Evolutionary conservation across 2,797 vertebrate species (phyloP), one percentile per base, ranked within the genome.

Genomic region (Sibirionetta formosa): DNA sequence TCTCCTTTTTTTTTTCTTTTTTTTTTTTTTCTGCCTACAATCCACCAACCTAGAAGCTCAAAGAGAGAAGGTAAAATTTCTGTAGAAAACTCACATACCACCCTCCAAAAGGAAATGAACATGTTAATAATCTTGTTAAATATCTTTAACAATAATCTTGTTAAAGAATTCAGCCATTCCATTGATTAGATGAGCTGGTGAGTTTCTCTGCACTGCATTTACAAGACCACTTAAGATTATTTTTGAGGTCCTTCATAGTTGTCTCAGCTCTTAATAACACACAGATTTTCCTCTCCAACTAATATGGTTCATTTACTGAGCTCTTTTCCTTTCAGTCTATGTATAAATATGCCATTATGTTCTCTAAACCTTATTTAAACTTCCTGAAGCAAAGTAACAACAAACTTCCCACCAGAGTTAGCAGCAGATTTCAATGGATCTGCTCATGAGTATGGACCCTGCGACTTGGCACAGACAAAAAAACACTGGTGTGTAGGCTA

Each of bases 371-470:
- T 82, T 73, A 68, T 90, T 96, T 79, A 90, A 86, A 68, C 64
- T 88, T 93, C 53, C 68, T 78, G 86, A 68, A 64, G 15, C 50
- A 66, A 22, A 86, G 18, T 27, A 69, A 53, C 63, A 86, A 76
- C 65, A 76, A 90, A 92, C 86, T 91, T 88, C 42, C 72, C 81
- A 94, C 71, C 61, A 70, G 3, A 40, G 57, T 76, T 87, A 63
- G 14, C 35, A 72, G 40, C 9, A 56, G 69, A 66, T 94, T 96
- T 94, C 89, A 93, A 84, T 58, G 33, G 61, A 76, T 29, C 19
- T 84, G 53, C 68, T 93, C 78, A 80, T 76, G 71, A 92, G 44
- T 60, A 86, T 44, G 75, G 80, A 56, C 46, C 38, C n/a, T 33
- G 79, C 0, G 9, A 64, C 42, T 35, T 65, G 56, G 56, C 75